Evolutionary conservation across 2,113 vertebrate genomes (phyloP).

Genomic region (Brachypteracias leptosomus): DNA sequence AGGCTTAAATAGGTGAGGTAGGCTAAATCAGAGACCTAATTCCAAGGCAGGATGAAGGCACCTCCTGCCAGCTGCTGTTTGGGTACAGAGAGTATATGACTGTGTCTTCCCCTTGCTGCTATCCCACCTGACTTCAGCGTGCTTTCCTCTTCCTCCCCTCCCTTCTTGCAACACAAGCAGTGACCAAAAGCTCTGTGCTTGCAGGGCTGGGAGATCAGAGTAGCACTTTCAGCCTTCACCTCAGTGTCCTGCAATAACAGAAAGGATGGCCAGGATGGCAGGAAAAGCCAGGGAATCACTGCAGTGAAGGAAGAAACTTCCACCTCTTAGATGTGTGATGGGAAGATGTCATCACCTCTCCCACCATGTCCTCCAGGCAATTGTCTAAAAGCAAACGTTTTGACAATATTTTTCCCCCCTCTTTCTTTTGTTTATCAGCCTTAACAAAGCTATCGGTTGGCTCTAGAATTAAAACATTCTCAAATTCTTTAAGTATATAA

Average conservation of each 20-base stretch:
- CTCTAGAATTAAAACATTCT: neutral
- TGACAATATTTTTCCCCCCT: neutral
- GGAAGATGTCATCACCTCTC: neutral
- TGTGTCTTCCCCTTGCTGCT: neutral
- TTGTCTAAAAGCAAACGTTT: neutral
- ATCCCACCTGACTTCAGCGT: too few species aligned
- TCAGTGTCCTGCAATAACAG: neutral
- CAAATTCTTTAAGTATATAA: neutral
- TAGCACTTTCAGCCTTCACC: neutral
- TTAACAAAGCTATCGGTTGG: neutral
- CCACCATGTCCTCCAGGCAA: neutral
- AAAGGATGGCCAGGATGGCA: neutral
- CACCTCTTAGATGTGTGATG: neutral
- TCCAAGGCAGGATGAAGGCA: neutral
- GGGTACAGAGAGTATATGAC: neutral
- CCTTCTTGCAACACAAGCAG: neutral
- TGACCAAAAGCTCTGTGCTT: neutral
- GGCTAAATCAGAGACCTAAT: neutral
- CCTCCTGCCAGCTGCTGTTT: neutral
- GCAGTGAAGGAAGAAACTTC: neutral
- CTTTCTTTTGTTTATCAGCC: neutral
- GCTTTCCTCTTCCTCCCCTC: neutral
- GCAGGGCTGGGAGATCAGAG: neutral
- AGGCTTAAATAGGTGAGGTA: neutral
- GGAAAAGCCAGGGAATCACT: neutral